Percentiles rank a stretch among this genome's conserved stretches.
Conservation (phyloP, 2,113 vertebrate species). For the Protobothrops flavoviridis region DNA sequence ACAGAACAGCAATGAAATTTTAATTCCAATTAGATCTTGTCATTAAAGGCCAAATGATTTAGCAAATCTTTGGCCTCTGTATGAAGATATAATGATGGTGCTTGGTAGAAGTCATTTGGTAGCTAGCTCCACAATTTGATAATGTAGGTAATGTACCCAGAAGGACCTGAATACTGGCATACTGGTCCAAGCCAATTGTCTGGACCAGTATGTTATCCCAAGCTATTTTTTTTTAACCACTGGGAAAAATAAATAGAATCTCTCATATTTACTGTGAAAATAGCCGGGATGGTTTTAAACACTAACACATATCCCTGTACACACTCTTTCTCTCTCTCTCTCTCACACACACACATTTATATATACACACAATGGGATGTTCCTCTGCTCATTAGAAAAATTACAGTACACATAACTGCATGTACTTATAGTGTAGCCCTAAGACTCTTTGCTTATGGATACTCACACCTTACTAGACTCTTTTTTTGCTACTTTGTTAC, state of each 20-base stretch:
- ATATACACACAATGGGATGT: background rate
- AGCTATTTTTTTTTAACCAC: background rate
- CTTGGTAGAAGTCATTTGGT: background rate
- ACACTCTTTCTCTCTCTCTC: too few species aligned
- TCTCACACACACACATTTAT: background rate
- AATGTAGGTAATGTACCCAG: background rate
- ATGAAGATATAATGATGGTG: background rate
- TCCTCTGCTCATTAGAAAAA: background rate
- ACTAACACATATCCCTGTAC: background rate
- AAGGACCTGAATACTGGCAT: background rate
- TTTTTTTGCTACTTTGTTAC: background rate
- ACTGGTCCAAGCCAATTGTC: background rate
- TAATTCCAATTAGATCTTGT: background rate
- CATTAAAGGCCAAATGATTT: background rate
- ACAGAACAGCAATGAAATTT: background rate
- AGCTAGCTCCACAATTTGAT: background rate
- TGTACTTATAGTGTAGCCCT: background rate
- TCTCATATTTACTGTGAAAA: background rate
- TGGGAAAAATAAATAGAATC: background rate
- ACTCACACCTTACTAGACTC: background rate
- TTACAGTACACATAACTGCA: background rate
- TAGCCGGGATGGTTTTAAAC: background rate
- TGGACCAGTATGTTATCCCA: background rate
- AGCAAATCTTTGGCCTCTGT: background rate
- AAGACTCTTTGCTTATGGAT: background rate